These are phyloP conservation scores for Dendrocincla tyrannina DNA, from an alignment of 2,797 vertebrate genomes.

Conservation along the genomic window DNA sequence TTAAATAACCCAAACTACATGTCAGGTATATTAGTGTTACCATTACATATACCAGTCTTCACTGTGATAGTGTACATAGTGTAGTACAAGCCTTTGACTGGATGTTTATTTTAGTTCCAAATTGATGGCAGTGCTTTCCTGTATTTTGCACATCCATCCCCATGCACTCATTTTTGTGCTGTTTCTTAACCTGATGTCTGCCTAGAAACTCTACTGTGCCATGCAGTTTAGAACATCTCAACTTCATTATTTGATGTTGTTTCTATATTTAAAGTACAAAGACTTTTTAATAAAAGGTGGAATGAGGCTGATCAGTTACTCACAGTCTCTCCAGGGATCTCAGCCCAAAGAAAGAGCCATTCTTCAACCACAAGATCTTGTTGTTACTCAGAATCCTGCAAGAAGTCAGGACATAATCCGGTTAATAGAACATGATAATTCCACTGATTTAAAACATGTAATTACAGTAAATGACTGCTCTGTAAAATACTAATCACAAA, in stretches of 20 bases:
- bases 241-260: neutral
- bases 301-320: slow-evolving; percentile 74
- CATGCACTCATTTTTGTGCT: slow-evolving; percentile 3
- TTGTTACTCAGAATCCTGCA: slow-evolving; percentile 88
- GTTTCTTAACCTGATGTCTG: neutral
- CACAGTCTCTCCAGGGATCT: slow-evolving; percentile 88
- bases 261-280: slow-evolving; percentile 2
- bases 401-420: slow-evolving; percentile 39
- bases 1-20: neutral
- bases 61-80: neutral
- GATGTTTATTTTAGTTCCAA: slow-evolving; percentile 66
- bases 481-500: slow-evolving; percentile 52
- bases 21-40: slow-evolving; percentile 10
- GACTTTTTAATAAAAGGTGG: neutral
- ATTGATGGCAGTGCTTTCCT: slow-evolving; percentile 51
- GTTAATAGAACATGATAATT: slow-evolving; percentile 36
- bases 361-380: slow-evolving; percentile 86
- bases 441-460: slow-evolving; percentile 42
- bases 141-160: neutral
- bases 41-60: neutral
- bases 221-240: neutral
- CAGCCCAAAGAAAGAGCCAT: slow-evolving; percentile 84
- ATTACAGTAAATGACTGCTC: slow-evolving; percentile 12
- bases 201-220: neutral
- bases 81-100: slow-evolving; percentile 4